These are phyloP conservation scores for Poecilia gillii DNA, from an alignment of 2,797 vertebrate genomes.

Conservation along the genomic window DNA sequence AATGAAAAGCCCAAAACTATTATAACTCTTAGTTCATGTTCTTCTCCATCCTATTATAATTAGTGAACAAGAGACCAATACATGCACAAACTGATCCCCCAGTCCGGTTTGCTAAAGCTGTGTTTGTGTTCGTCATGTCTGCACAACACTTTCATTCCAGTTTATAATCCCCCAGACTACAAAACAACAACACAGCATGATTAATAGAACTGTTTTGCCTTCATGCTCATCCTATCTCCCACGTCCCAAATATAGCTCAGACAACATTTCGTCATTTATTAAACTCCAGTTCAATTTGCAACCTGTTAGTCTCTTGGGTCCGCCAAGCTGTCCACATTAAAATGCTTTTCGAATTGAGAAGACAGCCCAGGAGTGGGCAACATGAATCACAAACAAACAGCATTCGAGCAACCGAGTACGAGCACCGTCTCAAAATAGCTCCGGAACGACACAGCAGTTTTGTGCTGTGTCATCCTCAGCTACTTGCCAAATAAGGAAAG, in stretches of 20 bases:
- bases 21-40: not conserved
- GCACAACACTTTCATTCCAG: not conserved
- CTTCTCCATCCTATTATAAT: not conserved
- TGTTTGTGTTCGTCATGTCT: not conserved
- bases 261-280: slow-evolving; percentile 24
- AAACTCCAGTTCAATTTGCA: slow-evolving; percentile 3
- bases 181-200: not conserved
- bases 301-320: slow-evolving; percentile 9
- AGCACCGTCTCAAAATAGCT: slow-evolving; percentile 59
- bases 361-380: not conserved
- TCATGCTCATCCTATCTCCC: not conserved
- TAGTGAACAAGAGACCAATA: not conserved
- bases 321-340: slow-evolving; percentile 30
- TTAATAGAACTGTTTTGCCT: not conserved
- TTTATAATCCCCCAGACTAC: not conserved
- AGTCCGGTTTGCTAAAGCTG: not conserved
- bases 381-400: slow-evolving; percentile 13
- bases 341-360: slow-evolving; percentile 27
- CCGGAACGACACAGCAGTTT: slow-evolving; percentile 11
- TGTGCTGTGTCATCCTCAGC: slow-evolving; percentile 60
- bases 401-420: slow-evolving; percentile 27
- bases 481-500: slow-evolving; percentile 53
- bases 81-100: not conserved
- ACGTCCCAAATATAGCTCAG: not conserved
- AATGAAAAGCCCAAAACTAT: too few relatives aligned